Conservation (phyloP, 2,797 vertebrate genomes). For the Gymnoscopelus microlampas region DNA sequence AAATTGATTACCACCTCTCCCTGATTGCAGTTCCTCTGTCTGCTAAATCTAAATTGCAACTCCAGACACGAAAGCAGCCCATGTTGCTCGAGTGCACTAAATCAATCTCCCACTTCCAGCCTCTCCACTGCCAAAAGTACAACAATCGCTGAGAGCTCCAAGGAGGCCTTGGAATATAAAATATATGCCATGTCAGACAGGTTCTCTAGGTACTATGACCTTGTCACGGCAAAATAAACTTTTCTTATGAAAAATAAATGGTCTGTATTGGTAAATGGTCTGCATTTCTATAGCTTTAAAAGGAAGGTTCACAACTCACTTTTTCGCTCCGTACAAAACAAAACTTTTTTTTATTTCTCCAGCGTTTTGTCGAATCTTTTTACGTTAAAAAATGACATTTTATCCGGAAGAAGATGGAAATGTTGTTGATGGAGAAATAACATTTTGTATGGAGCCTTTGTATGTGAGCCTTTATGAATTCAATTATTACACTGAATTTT, state of each 20-base stretch:
- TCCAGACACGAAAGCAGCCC: slow-evolving; percentile 73
- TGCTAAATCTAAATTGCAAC: slow-evolving; percentile 82
- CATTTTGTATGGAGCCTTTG: too few species aligned
- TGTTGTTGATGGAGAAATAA: too few species aligned
- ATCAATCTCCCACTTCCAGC: slow-evolving; percentile 66
- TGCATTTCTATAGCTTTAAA: too few species aligned
- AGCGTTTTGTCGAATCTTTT: too few species aligned
- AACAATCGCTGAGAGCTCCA: slow-evolving; percentile 43
- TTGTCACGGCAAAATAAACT: slow-evolving; percentile 25
- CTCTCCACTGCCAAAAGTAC: slow-evolving; percentile 55
- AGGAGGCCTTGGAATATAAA: slow-evolving; percentile 43
- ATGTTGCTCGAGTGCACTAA: slow-evolving; percentile 66
- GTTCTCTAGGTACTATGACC: slow-evolving; percentile 22
- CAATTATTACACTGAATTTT: too few species aligned
- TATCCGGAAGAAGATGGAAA: too few species aligned
- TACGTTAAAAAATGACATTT: too few species aligned
- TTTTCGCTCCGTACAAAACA: too few species aligned
- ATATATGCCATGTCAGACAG: slow-evolving; percentile 27
- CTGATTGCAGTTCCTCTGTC: slow-evolving; percentile 80
- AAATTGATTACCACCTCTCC: slow-evolving; percentile 79
- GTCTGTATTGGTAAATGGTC: too few species aligned
- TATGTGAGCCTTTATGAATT: too few species aligned
- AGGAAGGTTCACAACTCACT: too few species aligned
- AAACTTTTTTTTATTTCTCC: too few species aligned
- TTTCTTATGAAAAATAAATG: slow-evolving; percentile 2